phyloP scores from a whole-genome alignment of 2,797 vertebrate genomes.

The Sardinella longiceps region DNA sequence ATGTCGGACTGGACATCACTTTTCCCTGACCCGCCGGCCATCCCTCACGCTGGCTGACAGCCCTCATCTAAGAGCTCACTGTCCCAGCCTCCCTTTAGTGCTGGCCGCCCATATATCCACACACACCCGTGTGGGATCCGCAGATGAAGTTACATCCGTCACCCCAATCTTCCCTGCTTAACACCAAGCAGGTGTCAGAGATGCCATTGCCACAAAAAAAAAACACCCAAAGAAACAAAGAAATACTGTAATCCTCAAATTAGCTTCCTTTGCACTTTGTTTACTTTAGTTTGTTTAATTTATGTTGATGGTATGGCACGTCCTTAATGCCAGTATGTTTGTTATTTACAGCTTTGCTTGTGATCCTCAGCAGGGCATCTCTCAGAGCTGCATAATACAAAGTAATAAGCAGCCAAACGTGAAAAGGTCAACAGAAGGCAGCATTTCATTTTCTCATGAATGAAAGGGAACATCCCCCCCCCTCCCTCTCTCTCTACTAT shows the following conservation, averaged over 20 bases:
- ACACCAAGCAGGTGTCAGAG: conserved; percentile 2
- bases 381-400: background rate
- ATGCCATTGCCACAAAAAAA: too few species aligned
- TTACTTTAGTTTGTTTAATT: background rate
- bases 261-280: background rate
- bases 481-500: background rate
- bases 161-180: background rate
- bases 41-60: background rate
- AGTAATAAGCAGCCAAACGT: background rate
- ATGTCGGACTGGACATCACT: background rate
- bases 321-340: background rate
- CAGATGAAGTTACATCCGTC: conserved; percentile 16
- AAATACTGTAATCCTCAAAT: background rate
- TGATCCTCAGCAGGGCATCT: background rate
- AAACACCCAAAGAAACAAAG: background rate
- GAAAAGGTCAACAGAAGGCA: background rate
- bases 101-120: background rate
- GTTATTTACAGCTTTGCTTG: background rate
- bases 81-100: background rate
- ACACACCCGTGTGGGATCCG: background rate
- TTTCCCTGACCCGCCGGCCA: background rate
- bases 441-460: background rate
- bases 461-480: background rate
- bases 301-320: background rate
- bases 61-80: background rate